phyloP scores from a whole-genome alignment of 2,113 vertebrate genomes.

The Seriola quinqueradiata region DNA sequence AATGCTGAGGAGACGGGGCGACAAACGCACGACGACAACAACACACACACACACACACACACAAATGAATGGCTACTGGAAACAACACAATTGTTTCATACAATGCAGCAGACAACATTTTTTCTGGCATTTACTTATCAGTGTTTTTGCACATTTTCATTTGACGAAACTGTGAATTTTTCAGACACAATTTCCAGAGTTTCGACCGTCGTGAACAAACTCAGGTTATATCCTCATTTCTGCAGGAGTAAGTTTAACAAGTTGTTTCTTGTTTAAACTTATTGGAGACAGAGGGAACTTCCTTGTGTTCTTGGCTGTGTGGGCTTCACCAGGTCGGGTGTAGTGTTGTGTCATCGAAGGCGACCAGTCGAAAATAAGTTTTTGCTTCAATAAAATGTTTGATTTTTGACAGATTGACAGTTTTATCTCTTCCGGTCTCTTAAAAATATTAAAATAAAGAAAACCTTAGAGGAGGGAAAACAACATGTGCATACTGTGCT shows the following conservation, averaged over 20 bases:
- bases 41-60: background rate
- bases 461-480: too few species aligned
- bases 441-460: too few species aligned
- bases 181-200: background rate
- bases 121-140: conserved; percentile 53
- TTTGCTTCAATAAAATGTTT: too few species aligned
- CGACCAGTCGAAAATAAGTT: too few species aligned
- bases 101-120: conserved; percentile 47
- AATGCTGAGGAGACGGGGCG: conserved; percentile 83
- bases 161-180: background rate
- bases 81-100: conserved; percentile 7
- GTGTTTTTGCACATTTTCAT: conserved; percentile 47
- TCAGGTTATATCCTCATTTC: background rate
- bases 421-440: too few species aligned
- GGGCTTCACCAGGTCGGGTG: background rate
- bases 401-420: too few species aligned
- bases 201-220: background rate
- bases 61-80: conserved; percentile 24
- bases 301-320: background rate
- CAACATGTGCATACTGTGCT: too few species aligned
- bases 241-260: background rate
- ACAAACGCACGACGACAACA: conserved; percentile 5
- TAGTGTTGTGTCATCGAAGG: background rate
- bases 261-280: background rate
- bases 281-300: background rate